Conservation (phyloP, 2,113 vertebrate genomes). For the Gallinago paraguaiae region DNA sequence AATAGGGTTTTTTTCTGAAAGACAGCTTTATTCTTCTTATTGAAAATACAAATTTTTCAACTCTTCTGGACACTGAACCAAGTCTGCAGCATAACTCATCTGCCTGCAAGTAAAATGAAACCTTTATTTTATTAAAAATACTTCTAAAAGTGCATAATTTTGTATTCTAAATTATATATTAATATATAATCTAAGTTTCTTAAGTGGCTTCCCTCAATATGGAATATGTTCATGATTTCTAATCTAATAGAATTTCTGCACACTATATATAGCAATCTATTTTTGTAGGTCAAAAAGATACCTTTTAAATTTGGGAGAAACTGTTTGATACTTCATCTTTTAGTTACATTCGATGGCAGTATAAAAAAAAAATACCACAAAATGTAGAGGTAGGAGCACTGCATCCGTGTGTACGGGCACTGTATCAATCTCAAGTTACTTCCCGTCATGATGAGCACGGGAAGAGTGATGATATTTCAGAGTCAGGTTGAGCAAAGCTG, state of each 20-base stretch:
- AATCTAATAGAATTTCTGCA: background rate
- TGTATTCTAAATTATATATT: background rate
- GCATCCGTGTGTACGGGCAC: background rate
- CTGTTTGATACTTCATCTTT: background rate
- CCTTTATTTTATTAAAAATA: constrained; percentile 29
- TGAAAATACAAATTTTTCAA: background rate
- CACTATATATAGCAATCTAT: background rate
- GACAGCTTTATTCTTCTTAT: background rate
- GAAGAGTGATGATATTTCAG: background rate
- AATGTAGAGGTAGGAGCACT: background rate
- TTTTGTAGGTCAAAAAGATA: background rate
- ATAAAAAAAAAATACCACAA: background rate
- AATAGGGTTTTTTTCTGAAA: background rate
- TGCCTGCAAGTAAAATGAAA: constrained; percentile 39
- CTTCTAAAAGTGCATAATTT: background rate
- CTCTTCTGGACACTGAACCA: constrained; percentile 17
- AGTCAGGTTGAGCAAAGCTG: background rate
- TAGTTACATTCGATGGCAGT: background rate
- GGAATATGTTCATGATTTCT: background rate
- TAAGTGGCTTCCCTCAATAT: background rate
- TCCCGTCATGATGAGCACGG: background rate
- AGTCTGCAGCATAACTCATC: constrained; percentile 6
- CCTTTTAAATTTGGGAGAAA: background rate
- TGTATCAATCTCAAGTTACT: background rate
- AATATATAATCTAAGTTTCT: background rate